Evolutionary conservation across 1,140 invertebrate species (phyloP), one percentile per base, ranked within the genome.

Genomic region (Scaptomyza graminum): DNA sequence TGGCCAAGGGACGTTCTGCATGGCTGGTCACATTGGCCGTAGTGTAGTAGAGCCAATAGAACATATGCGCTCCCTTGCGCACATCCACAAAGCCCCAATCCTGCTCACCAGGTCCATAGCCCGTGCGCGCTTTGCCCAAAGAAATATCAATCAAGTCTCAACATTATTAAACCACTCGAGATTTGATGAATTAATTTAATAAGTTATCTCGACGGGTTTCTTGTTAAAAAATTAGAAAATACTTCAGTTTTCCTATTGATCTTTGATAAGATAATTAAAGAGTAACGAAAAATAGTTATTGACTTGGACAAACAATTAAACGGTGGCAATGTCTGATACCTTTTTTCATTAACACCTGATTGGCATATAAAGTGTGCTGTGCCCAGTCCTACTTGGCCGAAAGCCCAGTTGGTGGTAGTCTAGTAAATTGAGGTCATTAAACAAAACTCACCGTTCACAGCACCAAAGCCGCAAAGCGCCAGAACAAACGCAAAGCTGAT

Each of bases 41-140:
- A 2, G 95, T 95, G 76, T 96, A 95, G 88, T 96, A 96, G 6
- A 97, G 87, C 96, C 96, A 97, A 93, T 96, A 97, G 90, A 97
- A 97, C 94, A 96, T 96, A 52, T 96, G 93, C 1, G 96, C 96
- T 0, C 94, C 93, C 6, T 93, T 91, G 7, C 96, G 93, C 0
- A 97, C 95, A 50, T 93, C 93, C 1, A 94, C 93, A 80, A 94
- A 95, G 13, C 94, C 95, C 94, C 95, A 96, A 79, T 95, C 94
- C 92, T 96, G 94, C 55, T 94, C 93, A 0, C 93, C 94, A 0
- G 92, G 90, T 7, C 94, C 93, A 59, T 94, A 93, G 16, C 94
- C 94, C 12, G 52, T 41, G 16, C 79, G 75, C 57, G 76, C 84
- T 85, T 18, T 22, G 8, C n/a, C n/a, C n/a, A n/a, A n/a, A 41